Evolutionary conservation across 2,888 invertebrate genomes (phyloP).

Genomic region (Euspilapteryx auroguttella): DNA sequence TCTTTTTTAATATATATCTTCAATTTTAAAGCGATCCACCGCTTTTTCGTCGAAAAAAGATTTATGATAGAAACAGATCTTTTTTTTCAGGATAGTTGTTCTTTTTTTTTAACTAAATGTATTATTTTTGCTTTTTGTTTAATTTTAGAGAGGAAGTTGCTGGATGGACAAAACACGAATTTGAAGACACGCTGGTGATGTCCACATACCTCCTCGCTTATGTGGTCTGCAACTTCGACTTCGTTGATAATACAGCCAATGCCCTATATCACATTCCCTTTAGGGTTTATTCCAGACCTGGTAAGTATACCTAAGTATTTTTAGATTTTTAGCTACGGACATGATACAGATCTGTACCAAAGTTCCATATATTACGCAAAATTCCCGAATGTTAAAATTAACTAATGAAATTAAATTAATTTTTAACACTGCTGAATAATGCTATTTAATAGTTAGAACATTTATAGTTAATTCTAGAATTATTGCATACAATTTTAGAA

Average conservation of each 20-base stretch:
- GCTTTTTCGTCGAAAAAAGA: background rate
- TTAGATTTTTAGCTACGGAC: too few species aligned
- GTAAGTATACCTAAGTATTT: conserved; percentile 14
- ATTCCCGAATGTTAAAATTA: too few species aligned
- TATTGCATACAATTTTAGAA: too few species aligned
- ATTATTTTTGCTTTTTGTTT: conserved; percentile 4
- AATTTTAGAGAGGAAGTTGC: conserved; percentile 20
- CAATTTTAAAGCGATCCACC: background rate
- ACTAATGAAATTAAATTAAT: too few species aligned
- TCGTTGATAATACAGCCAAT: conserved; percentile 17
- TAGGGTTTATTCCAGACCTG: conserved; percentile 34
- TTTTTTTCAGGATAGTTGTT: too few species aligned
- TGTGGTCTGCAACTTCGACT: conserved; percentile 63
- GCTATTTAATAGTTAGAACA: too few species aligned
- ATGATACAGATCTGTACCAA: too few species aligned
- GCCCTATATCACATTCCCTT: conserved; percentile 34
- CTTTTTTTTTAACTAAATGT: too few species aligned
- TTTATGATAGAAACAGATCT: too few species aligned
- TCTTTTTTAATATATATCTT: background rate
- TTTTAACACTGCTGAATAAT: too few species aligned
- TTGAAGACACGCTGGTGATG: conserved; percentile 64
- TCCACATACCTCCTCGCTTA: conserved; percentile 82
- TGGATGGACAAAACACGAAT: conserved; percentile 32
- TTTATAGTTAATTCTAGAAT: too few species aligned
- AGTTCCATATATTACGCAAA: too few species aligned